Percentiles rank a stretch among this genome's conserved stretches.
Evolutionary conservation across 1,140 invertebrate species (phyloP).

Genomic region (Galleria mellonella): DNA sequence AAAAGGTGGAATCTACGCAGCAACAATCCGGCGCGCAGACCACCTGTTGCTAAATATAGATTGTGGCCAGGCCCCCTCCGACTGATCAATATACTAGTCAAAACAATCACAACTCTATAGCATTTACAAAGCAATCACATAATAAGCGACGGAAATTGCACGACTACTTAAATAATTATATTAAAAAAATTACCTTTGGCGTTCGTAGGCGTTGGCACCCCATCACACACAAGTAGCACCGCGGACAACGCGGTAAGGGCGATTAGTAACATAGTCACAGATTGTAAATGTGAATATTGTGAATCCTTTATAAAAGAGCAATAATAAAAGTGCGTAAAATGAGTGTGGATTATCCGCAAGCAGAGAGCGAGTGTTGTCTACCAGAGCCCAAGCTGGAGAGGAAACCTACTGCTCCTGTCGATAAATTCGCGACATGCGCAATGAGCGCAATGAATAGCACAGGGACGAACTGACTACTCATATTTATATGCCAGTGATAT

Average conservation of each 20-base stretch:
- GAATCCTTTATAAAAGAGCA: not conserved
- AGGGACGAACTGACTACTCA: slow-evolving; percentile 34
- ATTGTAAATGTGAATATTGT: slow-evolving; percentile 9
- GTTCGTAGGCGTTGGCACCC: slow-evolving; percentile 46
- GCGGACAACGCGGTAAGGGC: slow-evolving; percentile 57
- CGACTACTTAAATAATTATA: not conserved
- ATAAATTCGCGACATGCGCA: slow-evolving; percentile 69
- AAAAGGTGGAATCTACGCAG: slow-evolving; percentile 35
- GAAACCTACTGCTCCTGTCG: slow-evolving; percentile 53
- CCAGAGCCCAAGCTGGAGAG: slow-evolving; percentile 39
- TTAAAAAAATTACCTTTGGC: slow-evolving; percentile 43
- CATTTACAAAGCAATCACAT: not conserved
- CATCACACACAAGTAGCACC: slow-evolving; percentile 40
- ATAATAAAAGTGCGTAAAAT: not conserved
- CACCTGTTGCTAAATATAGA: slow-evolving; percentile 72
- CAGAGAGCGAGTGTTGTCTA: slow-evolving; percentile 47
- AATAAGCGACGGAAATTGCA: not conserved
- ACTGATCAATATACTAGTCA: slow-evolving; percentile 45
- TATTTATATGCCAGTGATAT: no score
- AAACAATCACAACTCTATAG: slow-evolving; percentile 13
- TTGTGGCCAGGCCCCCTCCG: slow-evolving; percentile 24
- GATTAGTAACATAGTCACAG: slow-evolving; percentile 43
- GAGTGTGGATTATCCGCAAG: slow-evolving; percentile 35
- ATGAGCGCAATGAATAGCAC: slow-evolving; percentile 50
- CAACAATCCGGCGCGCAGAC: slow-evolving; percentile 26